Conservation (phyloP, 2,113 vertebrate species). For the Zapornia atra region DNA sequence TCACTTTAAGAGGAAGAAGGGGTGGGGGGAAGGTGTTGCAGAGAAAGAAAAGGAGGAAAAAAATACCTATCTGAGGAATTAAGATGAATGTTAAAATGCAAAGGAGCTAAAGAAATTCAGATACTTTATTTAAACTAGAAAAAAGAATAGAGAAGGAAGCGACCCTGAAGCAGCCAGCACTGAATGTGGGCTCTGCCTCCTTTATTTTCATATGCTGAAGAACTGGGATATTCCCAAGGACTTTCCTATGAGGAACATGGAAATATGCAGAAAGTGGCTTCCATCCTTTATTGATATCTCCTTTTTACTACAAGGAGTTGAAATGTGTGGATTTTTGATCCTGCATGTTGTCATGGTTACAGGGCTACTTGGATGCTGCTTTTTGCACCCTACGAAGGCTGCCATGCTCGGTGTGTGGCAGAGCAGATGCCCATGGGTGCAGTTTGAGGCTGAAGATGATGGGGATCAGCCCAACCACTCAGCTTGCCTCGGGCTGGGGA, state of each 20-base stretch:
- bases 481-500: not conserved
- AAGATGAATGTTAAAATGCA: slow-evolving; percentile 28
- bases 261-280: slow-evolving; percentile 1
- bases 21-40: not conserved
- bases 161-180: not conserved
- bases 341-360: slow-evolving; percentile 53
- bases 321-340: slow-evolving; percentile 39
- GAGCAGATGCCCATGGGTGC: not conserved
- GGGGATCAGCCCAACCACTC: not conserved
- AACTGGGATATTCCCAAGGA: slow-evolving; percentile 9
- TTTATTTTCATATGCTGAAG: not conserved
- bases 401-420: not conserved
- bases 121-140: not conserved
- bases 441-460: not conserved
- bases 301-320: slow-evolving; percentile 38
- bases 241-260: not conserved
- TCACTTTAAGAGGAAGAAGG: slow-evolving; percentile 21
- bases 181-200: not conserved
- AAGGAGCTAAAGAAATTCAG: not conserved
- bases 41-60: not conserved
- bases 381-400: not conserved
- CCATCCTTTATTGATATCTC: slow-evolving; percentile 26
- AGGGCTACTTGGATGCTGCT: slow-evolving; percentile 11
- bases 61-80: slow-evolving; percentile 10
- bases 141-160: not conserved